Evolutionary conservation across 2,113 vertebrate genomes (phyloP).

Genomic region (Etheostoma cragini): DNA sequence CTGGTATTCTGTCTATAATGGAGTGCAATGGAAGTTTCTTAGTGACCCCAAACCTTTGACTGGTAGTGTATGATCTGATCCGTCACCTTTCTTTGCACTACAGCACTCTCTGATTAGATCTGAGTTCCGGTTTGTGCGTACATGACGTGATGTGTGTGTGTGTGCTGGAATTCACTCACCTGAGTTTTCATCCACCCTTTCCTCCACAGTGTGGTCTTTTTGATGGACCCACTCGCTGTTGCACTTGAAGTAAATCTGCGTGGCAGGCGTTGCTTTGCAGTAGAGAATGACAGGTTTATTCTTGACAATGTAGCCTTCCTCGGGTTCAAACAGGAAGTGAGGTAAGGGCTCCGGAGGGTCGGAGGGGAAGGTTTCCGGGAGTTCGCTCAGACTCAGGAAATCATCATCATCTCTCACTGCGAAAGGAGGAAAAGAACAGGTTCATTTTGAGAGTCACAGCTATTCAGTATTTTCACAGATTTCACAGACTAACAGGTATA

Average conservation of each 20-base stretch:
- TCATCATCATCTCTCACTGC: conserved; percentile 89
- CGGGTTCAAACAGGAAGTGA: conserved; percentile 94
- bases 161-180: conserved; percentile 82
- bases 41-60: no score
- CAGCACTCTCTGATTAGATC: neutral
- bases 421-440: conserved; percentile 24
- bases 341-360: conserved; percentile 96
- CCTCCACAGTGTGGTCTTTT: conserved; percentile 94
- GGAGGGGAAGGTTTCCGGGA: conserved; percentile 97
- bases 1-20: no score
- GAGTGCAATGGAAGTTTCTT: no score
- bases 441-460: neutral
- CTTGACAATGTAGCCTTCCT: conserved; percentile 97
- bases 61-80: neutral
- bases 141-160: no score
- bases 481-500: neutral
- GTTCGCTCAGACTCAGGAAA: conserved; percentile 93
- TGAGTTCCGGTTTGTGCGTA: neutral
- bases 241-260: conserved; percentile 98
- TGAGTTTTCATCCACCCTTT: conserved; percentile 94
- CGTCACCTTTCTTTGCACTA: neutral
- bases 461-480: neutral
- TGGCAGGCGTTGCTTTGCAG: conserved; percentile 96
- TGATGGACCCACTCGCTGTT: conserved; percentile 99
- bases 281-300: conserved; percentile 95